Evolutionary conservation across 2,797 vertebrate genomes (phyloP), one percentile per base, ranked within the genome.

Genomic region (Sparidentex hasta): DNA sequence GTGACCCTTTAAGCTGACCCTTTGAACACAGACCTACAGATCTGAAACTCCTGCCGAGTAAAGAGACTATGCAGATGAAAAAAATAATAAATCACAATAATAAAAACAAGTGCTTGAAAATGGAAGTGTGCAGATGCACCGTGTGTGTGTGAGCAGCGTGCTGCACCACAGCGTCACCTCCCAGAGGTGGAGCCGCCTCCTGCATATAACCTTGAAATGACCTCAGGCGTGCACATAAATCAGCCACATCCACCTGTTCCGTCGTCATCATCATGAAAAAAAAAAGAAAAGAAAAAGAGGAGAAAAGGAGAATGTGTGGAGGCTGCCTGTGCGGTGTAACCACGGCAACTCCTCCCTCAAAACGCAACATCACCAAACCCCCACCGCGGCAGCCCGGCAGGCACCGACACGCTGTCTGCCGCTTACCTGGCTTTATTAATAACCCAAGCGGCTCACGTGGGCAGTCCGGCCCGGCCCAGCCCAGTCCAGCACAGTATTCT

Each of bases 261-360:
- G 81, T 80, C 84, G 86, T 78, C 82, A 74, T 46, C 13, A 46
- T 46, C 11, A 48, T 18, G 16, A 17, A 29, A 33, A 44, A 41
- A 75, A 71, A 27, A 16, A 5, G 13, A 71, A 27, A 16, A 5
- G 13, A 21, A 46, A 2, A 18, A n/a, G 13, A 41, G 16, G 23
- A 21, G 25, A 41, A 51, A 27, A 0, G 23, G n/a, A 38, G 43
- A 68, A 75, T 33, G 14, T 2, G 66, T 80, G 81, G 81, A 86
- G 83, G 25, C 74, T 71, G 86, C 82, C 82, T 80, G 84, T 84
- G 71, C 89, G 80, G 74, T 80, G 94, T 94, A 94, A 95, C 94
- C 95, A 94, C 85, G 91, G 92, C 90, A 94, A 95, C 94, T 87
- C 91, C 91, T 92, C 89, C 90, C 87, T 87, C 87, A 75, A 87